phyloP scores from a whole-genome alignment of 2,888 invertebrate species.

The Marronus borbonicus region DNA sequence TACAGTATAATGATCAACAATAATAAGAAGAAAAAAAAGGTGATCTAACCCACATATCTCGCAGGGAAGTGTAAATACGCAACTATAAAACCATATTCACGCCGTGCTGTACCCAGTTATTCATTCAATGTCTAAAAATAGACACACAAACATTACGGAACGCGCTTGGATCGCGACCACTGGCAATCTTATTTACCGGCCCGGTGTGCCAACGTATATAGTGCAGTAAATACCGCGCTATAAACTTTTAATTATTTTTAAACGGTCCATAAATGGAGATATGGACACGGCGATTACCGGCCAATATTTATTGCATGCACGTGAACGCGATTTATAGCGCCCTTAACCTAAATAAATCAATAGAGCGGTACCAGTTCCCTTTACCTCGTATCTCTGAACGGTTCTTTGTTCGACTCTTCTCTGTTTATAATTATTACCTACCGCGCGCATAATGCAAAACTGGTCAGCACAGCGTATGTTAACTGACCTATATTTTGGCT shows the following conservation, averaged over 20 bases:
- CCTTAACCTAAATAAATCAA: conserved; percentile 46
- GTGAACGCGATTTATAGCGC: conserved; percentile 42
- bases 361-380: conserved; percentile 18
- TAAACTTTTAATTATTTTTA: conserved; percentile 47
- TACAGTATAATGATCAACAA: background rate
- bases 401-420: conserved; percentile 8
- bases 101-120: background rate
- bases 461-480: background rate
- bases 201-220: background rate
- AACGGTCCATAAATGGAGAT: conserved; percentile 42
- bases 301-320: conserved; percentile 41
- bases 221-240: conserved; percentile 24
- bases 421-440: conserved; percentile 22
- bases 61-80: background rate
- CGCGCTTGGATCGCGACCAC: conserved; percentile 15
- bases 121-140: conserved; percentile 21
- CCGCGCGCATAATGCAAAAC: conserved; percentile 11
- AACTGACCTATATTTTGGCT: background rate
- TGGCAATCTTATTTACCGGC: background rate
- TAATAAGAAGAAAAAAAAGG: background rate
- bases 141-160: conserved; percentile 18
- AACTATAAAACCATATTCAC: background rate
- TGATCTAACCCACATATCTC: conserved; percentile 1
- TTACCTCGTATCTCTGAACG: conserved; percentile 2
- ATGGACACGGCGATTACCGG: conserved; percentile 38